A percentile compares a stretch with the other conserved stretches of the same genome.
Conservation (phyloP, 2,113 vertebrate genomes). For the Apistogramma diplotaenia region DNA sequence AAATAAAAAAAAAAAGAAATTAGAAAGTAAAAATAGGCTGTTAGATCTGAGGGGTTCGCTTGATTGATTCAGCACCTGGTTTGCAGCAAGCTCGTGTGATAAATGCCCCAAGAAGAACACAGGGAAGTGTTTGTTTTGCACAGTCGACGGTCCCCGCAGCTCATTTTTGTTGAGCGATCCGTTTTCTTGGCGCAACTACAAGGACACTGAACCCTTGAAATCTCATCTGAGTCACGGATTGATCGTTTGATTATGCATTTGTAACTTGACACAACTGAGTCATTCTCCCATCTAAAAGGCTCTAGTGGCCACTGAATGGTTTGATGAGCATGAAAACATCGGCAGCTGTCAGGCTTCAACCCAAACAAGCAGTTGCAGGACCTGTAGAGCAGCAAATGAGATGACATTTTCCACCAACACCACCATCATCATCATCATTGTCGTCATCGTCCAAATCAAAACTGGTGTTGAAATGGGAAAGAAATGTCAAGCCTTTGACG, state of each 20-base stretch:
- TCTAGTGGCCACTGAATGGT: neutral
- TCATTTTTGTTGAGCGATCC: neutral
- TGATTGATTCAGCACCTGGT: neutral
- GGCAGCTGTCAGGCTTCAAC: neutral
- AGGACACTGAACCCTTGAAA: neutral
- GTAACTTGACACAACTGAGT: neutral
- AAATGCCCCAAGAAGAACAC: neutral
- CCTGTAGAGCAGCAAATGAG: neutral
- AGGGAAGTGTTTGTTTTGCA: conserved; percentile 12
- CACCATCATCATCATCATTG: neutral
- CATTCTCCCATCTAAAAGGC: neutral
- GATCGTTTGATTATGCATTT: neutral
- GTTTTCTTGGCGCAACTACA: neutral
- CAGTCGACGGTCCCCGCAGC: neutral
- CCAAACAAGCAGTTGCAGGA: neutral
- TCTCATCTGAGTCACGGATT: neutral
- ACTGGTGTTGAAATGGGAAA: neutral
- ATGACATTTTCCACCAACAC: neutral
- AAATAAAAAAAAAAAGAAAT: too few relatives aligned
- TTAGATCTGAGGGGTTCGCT: neutral
- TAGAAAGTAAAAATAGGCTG: neutral
- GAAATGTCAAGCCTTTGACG: neutral
- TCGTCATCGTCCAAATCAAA: neutral
- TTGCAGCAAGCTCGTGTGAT: neutral
- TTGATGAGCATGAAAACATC: neutral